Evolutionary conservation across 2,797 vertebrate species (phyloP), one percentile per base, ranked within the genome.

Genomic region (Botia kubotai): DNA sequence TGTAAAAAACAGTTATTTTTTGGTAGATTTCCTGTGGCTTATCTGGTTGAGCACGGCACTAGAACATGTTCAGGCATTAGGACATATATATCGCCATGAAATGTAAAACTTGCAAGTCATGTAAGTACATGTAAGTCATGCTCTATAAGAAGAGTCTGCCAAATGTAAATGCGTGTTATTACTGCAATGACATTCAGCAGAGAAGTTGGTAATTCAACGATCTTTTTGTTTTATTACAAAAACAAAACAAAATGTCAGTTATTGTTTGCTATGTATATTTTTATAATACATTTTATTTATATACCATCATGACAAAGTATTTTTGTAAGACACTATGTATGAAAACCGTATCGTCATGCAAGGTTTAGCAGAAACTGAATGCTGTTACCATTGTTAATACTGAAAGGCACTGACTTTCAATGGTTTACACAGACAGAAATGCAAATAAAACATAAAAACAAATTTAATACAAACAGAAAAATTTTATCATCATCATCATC

Each of bases 201-300:
- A 19, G 67, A 85, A 77, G 62, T 68, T 72, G 81, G 72, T 75
- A 74, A 23, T 29, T 29, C 21, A 26, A 26, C 26, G 81, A 39
- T 29, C 85, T 89, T 46, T 85, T 48, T 84, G 21, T 91, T 93
- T 93, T 93, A 93, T 94, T 93, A 93, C 87, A 89, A 94, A 93
- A 77, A 84, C 72, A 72, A 82, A 85, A 81, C 79, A 83, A 69
- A 75, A 85, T 79, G 58, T 71, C 60, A 74, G 62, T 87, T 69
- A 72, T 82, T 26, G 73, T 79, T 82, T 23, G 77, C 84, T 84
- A 76, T 50, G 75, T 65, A 72, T 4, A 79, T 78, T 19, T 83
- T 66, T 80, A 55, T 73, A 83, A 82, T 75, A 82, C 78, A 75
- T 73, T 81, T 85, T 86, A 83, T 85, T 87, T 67, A 87, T 73